phyloP scores from a whole-genome alignment of 2,113 vertebrate species.

The Rhagologus leucostigma region DNA sequence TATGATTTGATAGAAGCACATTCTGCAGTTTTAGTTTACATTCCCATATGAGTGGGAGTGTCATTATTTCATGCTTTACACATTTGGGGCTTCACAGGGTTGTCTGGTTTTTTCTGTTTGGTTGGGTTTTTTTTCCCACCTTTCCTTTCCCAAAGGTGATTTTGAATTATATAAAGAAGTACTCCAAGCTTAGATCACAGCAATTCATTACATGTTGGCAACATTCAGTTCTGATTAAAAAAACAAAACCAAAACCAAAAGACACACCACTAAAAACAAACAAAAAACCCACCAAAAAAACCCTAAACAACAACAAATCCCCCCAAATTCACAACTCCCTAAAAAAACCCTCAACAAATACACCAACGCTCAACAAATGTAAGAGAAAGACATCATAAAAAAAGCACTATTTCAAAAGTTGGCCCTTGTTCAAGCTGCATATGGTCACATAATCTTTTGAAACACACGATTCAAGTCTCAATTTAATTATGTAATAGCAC shows the following conservation, averaged over 20 bases:
- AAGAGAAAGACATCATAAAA: conserved; percentile 76
- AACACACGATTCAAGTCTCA: conserved; percentile 86
- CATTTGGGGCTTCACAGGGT: neutral
- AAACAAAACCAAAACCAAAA: neutral
- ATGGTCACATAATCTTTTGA: conserved; percentile 98
- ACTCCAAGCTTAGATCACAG: conserved; percentile 75
- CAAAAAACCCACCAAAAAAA: neutral
- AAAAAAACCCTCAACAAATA: neutral
- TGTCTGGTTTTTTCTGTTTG: neutral
- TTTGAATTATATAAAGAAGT: conserved; percentile 72
- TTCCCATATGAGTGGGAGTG: neutral
- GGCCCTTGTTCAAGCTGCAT: conserved; percentile 91
- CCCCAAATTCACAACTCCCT: neutral
- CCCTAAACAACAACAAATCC: neutral
- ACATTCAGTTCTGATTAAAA: conserved; percentile 71
- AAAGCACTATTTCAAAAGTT: conserved; percentile 77
- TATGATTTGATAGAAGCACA: conserved; percentile 57
- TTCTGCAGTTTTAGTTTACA: conserved; percentile 30
- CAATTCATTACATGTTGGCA: conserved; percentile 82
- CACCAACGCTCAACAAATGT: conserved; percentile 17
- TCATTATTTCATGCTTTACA: conserved; percentile 6
- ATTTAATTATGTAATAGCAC: conserved; percentile 97
- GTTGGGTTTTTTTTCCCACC: neutral
- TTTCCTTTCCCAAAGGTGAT: conserved; percentile 52
- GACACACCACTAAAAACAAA: neutral